Conservation (phyloP, 2,797 vertebrate genomes). For the Oreochromis mossambicus region DNA sequence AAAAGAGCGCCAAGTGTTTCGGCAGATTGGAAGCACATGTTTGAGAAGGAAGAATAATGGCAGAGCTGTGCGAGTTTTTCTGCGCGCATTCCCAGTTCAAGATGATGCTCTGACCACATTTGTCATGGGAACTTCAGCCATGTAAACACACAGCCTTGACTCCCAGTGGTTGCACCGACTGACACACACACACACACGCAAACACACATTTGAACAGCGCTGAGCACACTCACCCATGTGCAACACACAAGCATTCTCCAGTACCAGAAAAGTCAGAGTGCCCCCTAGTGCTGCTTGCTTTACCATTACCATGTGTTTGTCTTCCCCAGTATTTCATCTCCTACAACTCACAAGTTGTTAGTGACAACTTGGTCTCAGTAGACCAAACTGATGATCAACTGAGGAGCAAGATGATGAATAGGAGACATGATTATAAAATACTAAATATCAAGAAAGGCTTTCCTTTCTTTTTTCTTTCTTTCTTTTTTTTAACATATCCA, state of each 20-base stretch:
- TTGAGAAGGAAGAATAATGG: constrained; percentile 74
- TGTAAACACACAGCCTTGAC: constrained; percentile 72
- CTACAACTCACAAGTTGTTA: constrained; percentile 20
- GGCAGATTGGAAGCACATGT: constrained; percentile 92
- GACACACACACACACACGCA: constrained; percentile 6
- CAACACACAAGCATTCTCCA: neutral
- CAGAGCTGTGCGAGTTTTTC: constrained; percentile 48
- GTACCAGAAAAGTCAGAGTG: constrained; percentile 65
- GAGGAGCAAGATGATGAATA: constrained; percentile 30
- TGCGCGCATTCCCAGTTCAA: constrained; percentile 74
- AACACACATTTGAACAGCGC: neutral
- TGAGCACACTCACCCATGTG: constrained; percentile 15
- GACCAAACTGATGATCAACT: constrained; percentile 28
- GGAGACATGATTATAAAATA: constrained; percentile 27
- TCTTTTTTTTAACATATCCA: neutral
- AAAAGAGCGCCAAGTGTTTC: constrained; percentile 77
- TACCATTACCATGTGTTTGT: constrained; percentile 19
- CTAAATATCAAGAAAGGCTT: constrained; percentile 38
- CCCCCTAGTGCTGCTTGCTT: constrained; percentile 71
- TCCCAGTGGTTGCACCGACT: constrained; percentile 27
- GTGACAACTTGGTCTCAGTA: constrained; percentile 31
- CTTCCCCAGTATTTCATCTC: constrained; percentile 7
- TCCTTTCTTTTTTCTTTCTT: neutral
- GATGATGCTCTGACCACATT: constrained; percentile 83
- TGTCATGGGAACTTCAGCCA: constrained; percentile 88